Evolutionary conservation across 2,888 invertebrate species (phyloP).

Genomic region (Carabus problematicus): DNA sequence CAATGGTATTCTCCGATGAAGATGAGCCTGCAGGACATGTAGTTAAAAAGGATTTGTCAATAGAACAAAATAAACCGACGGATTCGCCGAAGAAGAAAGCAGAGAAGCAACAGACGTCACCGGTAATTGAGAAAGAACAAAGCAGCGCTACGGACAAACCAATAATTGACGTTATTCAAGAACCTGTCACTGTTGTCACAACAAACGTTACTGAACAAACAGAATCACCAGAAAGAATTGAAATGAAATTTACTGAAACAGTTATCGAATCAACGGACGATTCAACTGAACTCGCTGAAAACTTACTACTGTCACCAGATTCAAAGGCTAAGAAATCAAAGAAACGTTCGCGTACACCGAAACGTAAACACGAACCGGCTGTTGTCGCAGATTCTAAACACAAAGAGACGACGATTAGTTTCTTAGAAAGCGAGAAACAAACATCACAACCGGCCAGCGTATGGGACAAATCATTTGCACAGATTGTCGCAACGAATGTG

Average conservation of each 20-base stretch:
- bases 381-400: conserved; percentile 17
- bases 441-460: conserved; percentile 6
- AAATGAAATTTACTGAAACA: neutral
- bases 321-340: conserved; percentile 24
- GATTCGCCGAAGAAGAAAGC: conserved; percentile 11
- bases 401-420: conserved; percentile 21
- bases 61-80: conserved; percentile 13
- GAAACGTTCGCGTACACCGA: conserved; percentile 26
- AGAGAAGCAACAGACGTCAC: neutral
- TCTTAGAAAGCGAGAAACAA: conserved; percentile 29
- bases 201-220: conserved; percentile 36
- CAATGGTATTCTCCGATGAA: conserved; percentile 51
- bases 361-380: conserved; percentile 17
- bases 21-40: conserved; percentile 25
- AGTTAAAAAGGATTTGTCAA: conserved; percentile 1
- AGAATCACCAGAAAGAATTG: neutral
- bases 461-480: conserved; percentile 38
- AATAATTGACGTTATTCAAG: neutral
- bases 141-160: neutral
- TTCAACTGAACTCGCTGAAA: neutral
- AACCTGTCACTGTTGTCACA: conserved; percentile 23
- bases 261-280: conserved; percentile 10
- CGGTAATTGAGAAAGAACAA: conserved; percentile 8
- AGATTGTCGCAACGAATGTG: conserved; percentile 28
- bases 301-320: conserved; percentile 1